Evolutionary conservation across 2,797 vertebrate genomes (phyloP).

Genomic region (Epinephelus coioides): DNA sequence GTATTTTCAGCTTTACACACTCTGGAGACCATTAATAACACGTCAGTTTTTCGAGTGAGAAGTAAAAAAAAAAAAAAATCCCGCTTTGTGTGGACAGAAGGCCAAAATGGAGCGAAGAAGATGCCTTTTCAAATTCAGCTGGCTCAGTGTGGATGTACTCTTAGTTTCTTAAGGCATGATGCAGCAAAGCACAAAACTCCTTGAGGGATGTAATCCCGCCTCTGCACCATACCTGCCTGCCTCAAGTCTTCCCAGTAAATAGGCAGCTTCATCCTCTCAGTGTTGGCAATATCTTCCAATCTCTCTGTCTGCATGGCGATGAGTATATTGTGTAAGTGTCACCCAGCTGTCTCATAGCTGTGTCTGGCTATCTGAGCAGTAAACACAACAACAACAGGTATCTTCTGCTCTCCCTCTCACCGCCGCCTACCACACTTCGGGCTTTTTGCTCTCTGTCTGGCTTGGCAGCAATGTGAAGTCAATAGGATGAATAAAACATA

Average conservation of each 20-base stretch:
- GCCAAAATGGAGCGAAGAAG: neutral
- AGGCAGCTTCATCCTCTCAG: conserved; percentile 54
- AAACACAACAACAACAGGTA: conserved; percentile 74
- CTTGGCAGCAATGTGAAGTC: conserved; percentile 75
- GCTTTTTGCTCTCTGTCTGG: conserved; percentile 65
- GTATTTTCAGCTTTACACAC: neutral
- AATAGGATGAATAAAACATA: conserved; percentile 88
- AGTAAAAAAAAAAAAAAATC: neutral
- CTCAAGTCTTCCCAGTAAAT: conserved; percentile 52
- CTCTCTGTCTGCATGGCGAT: conserved; percentile 63
- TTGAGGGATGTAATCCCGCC: conserved; percentile 36
- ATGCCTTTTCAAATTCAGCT: conserved; percentile 18
- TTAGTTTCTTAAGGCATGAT: conserved; percentile 17
- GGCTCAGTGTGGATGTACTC: conserved; percentile 15
- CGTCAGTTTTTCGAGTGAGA: neutral
- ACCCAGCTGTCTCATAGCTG: conserved; percentile 63
- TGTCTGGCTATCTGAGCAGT: conserved; percentile 65
- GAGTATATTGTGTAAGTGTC: conserved; percentile 72
- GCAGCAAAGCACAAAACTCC: conserved; percentile 35
- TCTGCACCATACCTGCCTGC: conserved; percentile 33
- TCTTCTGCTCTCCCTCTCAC: conserved; percentile 60
- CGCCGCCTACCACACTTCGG: conserved; percentile 58
- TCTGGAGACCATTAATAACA: conserved; percentile 7
- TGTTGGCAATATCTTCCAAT: conserved; percentile 57
- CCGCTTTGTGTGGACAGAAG: conserved; percentile 8